Base-by-base conservation (phyloP, 2,113 vertebrate genomes). In the Muscicapa adusta region DNA sequence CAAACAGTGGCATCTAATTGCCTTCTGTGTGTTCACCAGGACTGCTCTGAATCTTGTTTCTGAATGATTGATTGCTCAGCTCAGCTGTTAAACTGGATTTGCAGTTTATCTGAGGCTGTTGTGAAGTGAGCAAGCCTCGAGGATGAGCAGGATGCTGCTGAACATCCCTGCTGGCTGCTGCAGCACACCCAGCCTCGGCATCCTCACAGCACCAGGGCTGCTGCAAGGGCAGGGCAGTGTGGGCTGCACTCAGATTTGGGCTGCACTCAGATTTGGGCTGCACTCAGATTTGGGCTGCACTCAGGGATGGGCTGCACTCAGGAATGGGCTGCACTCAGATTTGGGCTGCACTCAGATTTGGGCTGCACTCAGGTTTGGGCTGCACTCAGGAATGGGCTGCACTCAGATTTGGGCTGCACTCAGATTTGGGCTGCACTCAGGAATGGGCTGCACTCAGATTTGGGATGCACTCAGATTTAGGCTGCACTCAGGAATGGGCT, bases 1-100 rank as follows among this genome's bases (percentile, higher is more conserved):
- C 89, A 91, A 93, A 96, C 29, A 61, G 92, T 96, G 68, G 87
- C 75, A 74, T 93, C 80, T 97, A 96, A 96, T 96, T 97, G 92
- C 71, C 83, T 96, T 96, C 81, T 67, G 84, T 91, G 95, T 84
- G 79, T 89, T 95, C 94, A 93, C 83, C 48, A 93, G 89, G 51
- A 75, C 94, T 61, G 89, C 93, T 95, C 74, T 94, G 86, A 93
- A 76, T 94, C 89, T 97, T 81, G 68, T 97, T 94, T 95, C 63
- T 29, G 68, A 91, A 73, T 97, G 94, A 97, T 85, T 96, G 74
- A 95, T 97, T 85, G 68, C 86, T 72, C 60, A 61, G 92, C 81
- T 96, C 75, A 82, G 76, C 75, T 81, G 85, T 61, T 81, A 81
- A 78, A 93, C 84, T 96, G 94, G 65, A 92, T 96, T 97, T 94